phyloP scores from a whole-genome alignment of 2,888 invertebrate species.

The Seira musarum region DNA sequence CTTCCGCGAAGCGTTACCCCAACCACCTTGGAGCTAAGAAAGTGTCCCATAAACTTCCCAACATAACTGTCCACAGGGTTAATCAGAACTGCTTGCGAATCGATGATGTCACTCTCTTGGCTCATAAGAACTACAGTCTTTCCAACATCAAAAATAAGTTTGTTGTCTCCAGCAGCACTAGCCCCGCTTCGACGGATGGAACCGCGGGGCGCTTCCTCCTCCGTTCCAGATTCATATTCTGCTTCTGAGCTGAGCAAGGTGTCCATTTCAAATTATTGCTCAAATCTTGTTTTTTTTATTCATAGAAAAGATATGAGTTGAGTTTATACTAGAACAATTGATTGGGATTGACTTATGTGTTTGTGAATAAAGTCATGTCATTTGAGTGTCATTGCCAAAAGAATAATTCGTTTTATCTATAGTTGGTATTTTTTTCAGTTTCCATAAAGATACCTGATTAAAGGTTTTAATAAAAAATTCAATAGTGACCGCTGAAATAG shows the following conservation, averaged over 20 bases:
- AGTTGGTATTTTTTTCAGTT: no score
- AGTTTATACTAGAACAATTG: no score
- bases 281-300: no score
- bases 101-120: conserved; percentile 37
- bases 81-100: conserved; percentile 61
- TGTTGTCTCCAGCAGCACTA: not conserved
- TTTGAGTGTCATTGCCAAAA: no score
- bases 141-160: conserved; percentile 43
- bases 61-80: conserved; percentile 65
- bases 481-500: no score
- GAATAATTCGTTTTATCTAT: no score
- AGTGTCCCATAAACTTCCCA: conserved; percentile 61
- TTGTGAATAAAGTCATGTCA: no score
- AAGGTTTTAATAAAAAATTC: no score
- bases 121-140: conserved; percentile 36
- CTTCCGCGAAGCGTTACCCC: conserved; percentile 36
- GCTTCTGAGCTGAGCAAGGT: conserved; percentile 15
- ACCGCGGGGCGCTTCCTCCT: not conserved
- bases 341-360: no score
- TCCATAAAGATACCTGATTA: no score
- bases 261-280: not conserved
- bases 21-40: conserved; percentile 52
- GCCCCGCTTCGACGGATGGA: not conserved
- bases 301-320: no score
- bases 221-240: conserved; percentile 27